A percentile compares a stretch with the other conserved stretches of the same genome.
Evolutionary conservation across 2,113 vertebrate species (phyloP).

Genomic region (Hemibagrus wyckioides): DNA sequence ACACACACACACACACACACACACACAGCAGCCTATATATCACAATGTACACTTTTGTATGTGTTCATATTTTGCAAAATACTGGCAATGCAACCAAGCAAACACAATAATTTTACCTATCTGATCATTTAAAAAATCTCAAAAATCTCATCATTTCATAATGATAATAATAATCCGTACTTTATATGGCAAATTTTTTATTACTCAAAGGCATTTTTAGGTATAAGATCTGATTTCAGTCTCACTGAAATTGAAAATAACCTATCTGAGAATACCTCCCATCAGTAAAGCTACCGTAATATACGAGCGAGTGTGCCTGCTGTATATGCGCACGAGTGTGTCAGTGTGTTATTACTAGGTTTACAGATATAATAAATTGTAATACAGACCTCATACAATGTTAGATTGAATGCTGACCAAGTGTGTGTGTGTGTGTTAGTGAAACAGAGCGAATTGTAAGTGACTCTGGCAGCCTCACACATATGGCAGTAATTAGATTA

Average conservation of each 20-base stretch:
- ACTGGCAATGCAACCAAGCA: neutral
- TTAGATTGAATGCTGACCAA: slow-evolving; percentile 37
- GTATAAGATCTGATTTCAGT: neutral
- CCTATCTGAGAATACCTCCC: neutral
- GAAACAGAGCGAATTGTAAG: slow-evolving; percentile 77
- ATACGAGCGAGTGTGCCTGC: neutral
- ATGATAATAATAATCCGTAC: neutral
- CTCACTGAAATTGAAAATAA: neutral
- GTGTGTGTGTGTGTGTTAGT: slow-evolving; percentile 30
- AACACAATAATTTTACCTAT: neutral
- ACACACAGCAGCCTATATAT: slow-evolving; percentile 24
- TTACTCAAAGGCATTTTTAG: neutral
- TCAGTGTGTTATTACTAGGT: neutral
- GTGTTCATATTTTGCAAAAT: neutral
- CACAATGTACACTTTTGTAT: neutral
- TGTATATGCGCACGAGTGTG: slow-evolving; percentile 26
- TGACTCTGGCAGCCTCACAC: slow-evolving; percentile 77
- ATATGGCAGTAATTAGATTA: slow-evolving; percentile 85
- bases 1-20: slow-evolving; percentile 41
- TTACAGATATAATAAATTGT: slow-evolving; percentile 32
- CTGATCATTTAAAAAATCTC: neutral
- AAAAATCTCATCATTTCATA: neutral
- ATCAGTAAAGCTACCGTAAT: neutral
- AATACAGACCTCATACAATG: slow-evolving; percentile 22
- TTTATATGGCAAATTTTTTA: neutral